These are phyloP conservation scores for Doryteuthis pealeii DNA, from an alignment of 1,140 invertebrate genomes.

Conservation along the genomic window DNA sequence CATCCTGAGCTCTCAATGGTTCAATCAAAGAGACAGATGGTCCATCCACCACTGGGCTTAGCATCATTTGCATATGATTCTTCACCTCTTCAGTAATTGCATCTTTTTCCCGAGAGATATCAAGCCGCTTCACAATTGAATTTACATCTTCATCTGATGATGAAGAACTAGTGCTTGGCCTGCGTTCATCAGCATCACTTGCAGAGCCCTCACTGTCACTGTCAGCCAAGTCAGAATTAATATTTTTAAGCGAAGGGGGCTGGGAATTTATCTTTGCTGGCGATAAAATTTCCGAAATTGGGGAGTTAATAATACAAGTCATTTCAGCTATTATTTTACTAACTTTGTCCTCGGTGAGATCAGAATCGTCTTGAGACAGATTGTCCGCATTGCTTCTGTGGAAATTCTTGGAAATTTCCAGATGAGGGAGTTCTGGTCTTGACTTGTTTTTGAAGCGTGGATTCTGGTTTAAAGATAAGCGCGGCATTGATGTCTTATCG, in stretches of 20 bases:
- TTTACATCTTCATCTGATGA: not conserved
- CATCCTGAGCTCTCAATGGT: not conserved
- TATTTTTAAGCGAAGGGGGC: not conserved
- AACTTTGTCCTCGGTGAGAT: not conserved
- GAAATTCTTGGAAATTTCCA: not conserved
- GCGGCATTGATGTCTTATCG: not conserved
- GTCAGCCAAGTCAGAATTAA: not conserved
- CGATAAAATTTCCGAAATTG: not conserved
- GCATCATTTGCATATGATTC: not conserved
- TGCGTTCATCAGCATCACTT: not conserved
- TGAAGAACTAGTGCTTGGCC: not conserved
- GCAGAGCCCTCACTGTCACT: not conserved
- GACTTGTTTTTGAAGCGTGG: not conserved
- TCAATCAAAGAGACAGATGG: not conserved
- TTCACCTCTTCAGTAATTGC: not conserved
- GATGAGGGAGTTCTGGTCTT: not conserved
- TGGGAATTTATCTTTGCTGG: not conserved
- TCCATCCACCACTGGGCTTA: not conserved
- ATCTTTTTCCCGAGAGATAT: not conserved
- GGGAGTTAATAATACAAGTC: not conserved
- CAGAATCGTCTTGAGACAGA: not conserved
- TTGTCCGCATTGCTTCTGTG: not conserved
- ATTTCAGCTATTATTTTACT: not conserved
- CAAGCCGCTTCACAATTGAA: not conserved
- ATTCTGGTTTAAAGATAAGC: too few species aligned